Evolutionary conservation across 1,140 invertebrate genomes (phyloP).

Genomic region (Drosophila sucinea): DNA sequence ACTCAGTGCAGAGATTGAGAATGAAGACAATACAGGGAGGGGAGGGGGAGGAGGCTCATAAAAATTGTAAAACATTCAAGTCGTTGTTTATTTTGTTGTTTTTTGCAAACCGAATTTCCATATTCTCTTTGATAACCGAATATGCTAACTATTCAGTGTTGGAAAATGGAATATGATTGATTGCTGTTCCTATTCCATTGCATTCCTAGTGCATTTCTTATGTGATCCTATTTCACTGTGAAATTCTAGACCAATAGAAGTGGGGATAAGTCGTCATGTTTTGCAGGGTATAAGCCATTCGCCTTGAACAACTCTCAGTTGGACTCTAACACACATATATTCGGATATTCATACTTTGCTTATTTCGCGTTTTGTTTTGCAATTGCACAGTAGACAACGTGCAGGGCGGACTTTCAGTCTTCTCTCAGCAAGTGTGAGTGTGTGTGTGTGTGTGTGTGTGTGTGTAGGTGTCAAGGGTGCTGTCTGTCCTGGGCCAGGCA

Average conservation of each 20-base stretch:
- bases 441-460: constrained; percentile 24
- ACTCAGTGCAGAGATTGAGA: constrained; percentile 37
- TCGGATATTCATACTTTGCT: constrained; percentile 22
- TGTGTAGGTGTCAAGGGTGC: constrained; percentile 74
- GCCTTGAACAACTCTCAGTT: background rate
- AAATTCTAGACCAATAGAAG: too few relatives aligned
- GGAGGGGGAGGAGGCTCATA: constrained; percentile 41
- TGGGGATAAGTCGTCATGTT: too few relatives aligned
- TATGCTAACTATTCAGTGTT: background rate
- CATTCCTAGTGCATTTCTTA: too few relatives aligned
- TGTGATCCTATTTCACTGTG: too few relatives aligned
- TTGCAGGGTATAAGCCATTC: background rate
- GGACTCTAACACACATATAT: background rate
- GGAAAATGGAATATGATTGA: background rate
- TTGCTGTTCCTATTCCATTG: background rate
- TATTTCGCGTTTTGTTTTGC: constrained; percentile 68
- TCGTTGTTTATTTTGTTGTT: background rate
- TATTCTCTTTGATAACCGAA: background rate
- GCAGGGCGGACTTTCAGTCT: constrained; percentile 28
- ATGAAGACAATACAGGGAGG: background rate
- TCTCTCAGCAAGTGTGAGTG: background rate
- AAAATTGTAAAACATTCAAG: constrained; percentile 59
- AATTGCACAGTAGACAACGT: constrained; percentile 62
- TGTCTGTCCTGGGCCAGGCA: constrained; percentile 66
- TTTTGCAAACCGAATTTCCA: background rate